Percentiles rank a stretch among this genome's conserved stretches.
Evolutionary conservation across 2,113 vertebrate genomes (phyloP).

Genomic region (Spilogale gracilis): DNA sequence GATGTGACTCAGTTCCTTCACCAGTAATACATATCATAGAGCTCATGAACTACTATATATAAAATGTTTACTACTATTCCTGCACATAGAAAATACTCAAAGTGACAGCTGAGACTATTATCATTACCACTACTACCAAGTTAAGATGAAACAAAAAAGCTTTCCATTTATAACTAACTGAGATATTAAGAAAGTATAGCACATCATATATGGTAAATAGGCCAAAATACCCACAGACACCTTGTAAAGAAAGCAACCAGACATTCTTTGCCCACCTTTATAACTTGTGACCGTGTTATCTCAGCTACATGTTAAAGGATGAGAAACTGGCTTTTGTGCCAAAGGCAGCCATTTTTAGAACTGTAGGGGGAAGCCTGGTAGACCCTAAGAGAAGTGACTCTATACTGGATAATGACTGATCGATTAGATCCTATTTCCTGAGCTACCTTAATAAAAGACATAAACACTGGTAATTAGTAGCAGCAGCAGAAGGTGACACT

Average conservation of each 20-base stretch:
- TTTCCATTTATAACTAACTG: neutral
- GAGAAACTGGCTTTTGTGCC: neutral
- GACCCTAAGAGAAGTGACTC: neutral
- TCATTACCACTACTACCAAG: neutral
- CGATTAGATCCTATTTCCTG: neutral
- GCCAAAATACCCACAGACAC: neutral
- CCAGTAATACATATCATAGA: neutral
- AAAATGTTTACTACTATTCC: neutral
- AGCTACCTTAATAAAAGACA: slow-evolving; percentile 19
- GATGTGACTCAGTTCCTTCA: neutral
- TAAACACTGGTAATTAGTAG: neutral
- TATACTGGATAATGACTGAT: neutral
- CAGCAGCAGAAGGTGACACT: neutral
- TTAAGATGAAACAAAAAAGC: neutral
- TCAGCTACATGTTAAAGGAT: neutral
- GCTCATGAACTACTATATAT: neutral
- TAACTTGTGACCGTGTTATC: neutral
- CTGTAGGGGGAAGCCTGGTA: neutral
- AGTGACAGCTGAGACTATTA: neutral
- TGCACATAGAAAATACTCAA: neutral
- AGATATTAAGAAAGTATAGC: neutral
- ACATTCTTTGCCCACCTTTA: neutral
- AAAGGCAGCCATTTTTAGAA: neutral
- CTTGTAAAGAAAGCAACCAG: neutral
- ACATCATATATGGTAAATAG: neutral